Percentiles rank a stretch among this genome's conserved stretches.
phyloP scores from a whole-genome alignment of 2,113 vertebrate genomes.

The Raphicerus campestris region DNA sequence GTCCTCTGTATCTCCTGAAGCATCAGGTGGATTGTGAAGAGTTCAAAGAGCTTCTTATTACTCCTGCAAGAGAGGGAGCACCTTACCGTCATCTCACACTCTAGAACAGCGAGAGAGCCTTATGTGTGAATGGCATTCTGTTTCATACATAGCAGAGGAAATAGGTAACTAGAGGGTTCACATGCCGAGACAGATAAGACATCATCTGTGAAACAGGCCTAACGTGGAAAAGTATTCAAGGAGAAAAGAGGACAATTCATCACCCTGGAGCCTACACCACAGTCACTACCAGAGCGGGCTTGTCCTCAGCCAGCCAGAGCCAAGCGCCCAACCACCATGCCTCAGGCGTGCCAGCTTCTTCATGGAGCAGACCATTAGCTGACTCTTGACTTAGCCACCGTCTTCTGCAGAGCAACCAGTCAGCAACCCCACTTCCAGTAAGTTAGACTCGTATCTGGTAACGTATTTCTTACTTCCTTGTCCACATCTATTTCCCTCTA shows the following conservation, averaged over 20 bases:
- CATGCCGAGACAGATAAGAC: background rate
- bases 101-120: background rate
- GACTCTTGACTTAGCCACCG: background rate
- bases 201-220: background rate
- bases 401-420: background rate
- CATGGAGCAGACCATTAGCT: background rate
- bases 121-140: background rate
- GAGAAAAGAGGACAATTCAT: background rate
- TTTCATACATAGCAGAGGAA: background rate
- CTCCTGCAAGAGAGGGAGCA: constrained; percentile 79
- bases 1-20: constrained; percentile 86
- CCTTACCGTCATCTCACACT: background rate
- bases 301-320: background rate
- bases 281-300: background rate
- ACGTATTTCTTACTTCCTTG: background rate
- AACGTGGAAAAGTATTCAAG: background rate
- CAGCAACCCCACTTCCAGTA: constrained; percentile 9
- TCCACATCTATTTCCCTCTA: background rate
- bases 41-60: constrained; percentile 91
- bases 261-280: background rate
- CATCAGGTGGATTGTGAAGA: constrained; percentile 84
- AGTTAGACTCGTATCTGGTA: background rate
- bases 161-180: background rate
- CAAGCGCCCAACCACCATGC: background rate
- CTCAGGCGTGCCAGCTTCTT: background rate